Evolutionary conservation across 2,113 vertebrate species (phyloP).

Genomic region (Eudyptes chrysolophus): DNA sequence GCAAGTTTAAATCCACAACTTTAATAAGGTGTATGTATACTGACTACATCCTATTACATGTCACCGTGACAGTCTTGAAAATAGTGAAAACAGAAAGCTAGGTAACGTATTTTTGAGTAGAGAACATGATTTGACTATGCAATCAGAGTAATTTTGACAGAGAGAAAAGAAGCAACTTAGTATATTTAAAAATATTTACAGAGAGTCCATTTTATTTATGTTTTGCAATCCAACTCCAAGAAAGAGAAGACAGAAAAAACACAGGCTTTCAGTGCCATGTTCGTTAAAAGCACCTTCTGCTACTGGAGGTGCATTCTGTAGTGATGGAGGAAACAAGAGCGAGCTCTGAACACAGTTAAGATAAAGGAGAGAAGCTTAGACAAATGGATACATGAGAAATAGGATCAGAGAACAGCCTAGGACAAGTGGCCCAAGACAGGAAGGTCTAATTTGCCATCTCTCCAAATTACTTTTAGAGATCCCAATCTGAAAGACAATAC

Average conservation of each 20-base stretch:
- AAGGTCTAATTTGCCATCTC: neutral
- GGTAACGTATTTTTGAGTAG: neutral
- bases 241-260: neutral
- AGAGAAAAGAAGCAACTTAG: neutral
- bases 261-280: neutral
- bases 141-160: neutral
- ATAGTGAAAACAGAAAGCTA: neutral
- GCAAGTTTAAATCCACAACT: neutral
- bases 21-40: neutral
- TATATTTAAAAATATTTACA: neutral
- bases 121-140: fast-evolving
- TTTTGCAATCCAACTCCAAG: neutral
- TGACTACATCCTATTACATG: neutral
- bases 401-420: slow-evolving; percentile 4
- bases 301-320: neutral
- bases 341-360: neutral
- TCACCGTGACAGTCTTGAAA: neutral
- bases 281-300: neutral
- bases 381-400: slow-evolving; percentile 34
- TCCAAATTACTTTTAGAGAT: slow-evolving; percentile 11
- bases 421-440: neutral
- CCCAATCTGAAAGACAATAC: slow-evolving; percentile 42
- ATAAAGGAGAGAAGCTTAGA: neutral
- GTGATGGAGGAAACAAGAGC: neutral
- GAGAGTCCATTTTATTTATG: neutral